Base-by-base conservation (phyloP, 2,113 vertebrate genomes). In the Sapayoa aenigma region DNA sequence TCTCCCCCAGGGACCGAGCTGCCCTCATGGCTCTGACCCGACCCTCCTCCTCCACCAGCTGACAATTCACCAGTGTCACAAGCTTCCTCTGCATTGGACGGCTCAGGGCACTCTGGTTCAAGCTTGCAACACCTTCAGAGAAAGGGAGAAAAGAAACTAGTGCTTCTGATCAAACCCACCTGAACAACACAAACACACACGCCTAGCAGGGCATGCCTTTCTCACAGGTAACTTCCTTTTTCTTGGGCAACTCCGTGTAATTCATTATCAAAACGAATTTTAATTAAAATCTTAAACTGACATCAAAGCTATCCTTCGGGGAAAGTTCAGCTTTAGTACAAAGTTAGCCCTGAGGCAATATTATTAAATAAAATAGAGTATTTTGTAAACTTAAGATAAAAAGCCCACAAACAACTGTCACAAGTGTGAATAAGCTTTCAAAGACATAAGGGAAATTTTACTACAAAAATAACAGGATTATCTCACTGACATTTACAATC, bases 41-140 rank as follows among this genome's bases (percentile, higher is more conserved):
- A 42, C 99, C 99, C 97, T 99, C 99, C 93, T 99, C 99, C 92
- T 99, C 99, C 88, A 99, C 99, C 97, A 99, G 98, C 94, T 99
- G 99, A 96, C 99, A 99, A 94, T 99, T 99, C 93, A 99, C 99
- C 95, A 99, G 96, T 1, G 99, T 99, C 97, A 99, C 99, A 94
- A 99, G 98, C 97, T 99, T 99, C 97, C 99, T 98, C 96, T 99
- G 99, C 99, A 99, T 99, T 33, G 99, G 99, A 84, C 99, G 98
- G 96, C 99, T 99, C 96, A 99, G 98, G 31, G 98, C 98, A 78
- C 99, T 98, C 76, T 98, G 98, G 94, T 98, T 99, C 96, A 98
- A 97, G 87, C 98, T 98, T 84, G 98, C 98, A 96, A 98, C 98
- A 94, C 99, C 99, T 99, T 96, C 74, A 76, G 39, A 75, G 28